Evolutionary conservation across 2,113 vertebrate species (phyloP).

Genomic region (Gymnarchus niloticus): DNA sequence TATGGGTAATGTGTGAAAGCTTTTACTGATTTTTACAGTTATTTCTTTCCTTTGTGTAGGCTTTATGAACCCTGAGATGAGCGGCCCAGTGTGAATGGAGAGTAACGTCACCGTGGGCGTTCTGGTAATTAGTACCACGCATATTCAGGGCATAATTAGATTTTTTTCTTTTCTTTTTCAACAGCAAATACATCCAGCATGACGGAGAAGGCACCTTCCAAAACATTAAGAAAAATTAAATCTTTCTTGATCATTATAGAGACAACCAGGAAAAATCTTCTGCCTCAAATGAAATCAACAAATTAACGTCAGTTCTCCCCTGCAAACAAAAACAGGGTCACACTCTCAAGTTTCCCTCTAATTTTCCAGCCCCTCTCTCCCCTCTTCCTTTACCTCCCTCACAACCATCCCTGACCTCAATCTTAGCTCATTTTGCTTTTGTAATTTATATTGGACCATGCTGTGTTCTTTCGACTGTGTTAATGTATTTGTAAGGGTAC

Average conservation of each 20-base stretch:
- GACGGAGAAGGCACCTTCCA: conserved; percentile 18
- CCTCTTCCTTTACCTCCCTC: background rate
- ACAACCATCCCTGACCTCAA: background rate
- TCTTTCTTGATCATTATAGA: conserved; percentile 24
- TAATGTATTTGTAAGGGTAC: background rate
- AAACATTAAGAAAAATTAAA: background rate
- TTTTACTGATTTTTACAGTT: background rate
- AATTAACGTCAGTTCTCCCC: background rate
- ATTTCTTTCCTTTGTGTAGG: conserved; percentile 22
- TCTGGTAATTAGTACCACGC: conserved; percentile 22
- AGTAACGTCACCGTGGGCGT: background rate
- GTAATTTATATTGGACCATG: too few species aligned
- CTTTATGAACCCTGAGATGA: conserved; percentile 11
- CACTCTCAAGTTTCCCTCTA: background rate
- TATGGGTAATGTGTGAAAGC: conserved; percentile 1
- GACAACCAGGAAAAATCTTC: conserved; percentile 1
- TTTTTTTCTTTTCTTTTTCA: background rate
- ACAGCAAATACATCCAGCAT: conserved; percentile 16
- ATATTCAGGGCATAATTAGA: conserved; percentile 23
- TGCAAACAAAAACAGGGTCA: conserved; percentile 10
- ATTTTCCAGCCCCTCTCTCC: background rate
- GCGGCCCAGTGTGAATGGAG: conserved; percentile 14
- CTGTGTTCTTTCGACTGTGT: too few species aligned
- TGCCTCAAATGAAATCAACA: conserved; percentile 16
- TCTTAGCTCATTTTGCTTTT: background rate